Evolutionary conservation across 2,888 invertebrate species (phyloP), one percentile per base, ranked within the genome.

Genomic region (Drosophila longiperda): DNA sequence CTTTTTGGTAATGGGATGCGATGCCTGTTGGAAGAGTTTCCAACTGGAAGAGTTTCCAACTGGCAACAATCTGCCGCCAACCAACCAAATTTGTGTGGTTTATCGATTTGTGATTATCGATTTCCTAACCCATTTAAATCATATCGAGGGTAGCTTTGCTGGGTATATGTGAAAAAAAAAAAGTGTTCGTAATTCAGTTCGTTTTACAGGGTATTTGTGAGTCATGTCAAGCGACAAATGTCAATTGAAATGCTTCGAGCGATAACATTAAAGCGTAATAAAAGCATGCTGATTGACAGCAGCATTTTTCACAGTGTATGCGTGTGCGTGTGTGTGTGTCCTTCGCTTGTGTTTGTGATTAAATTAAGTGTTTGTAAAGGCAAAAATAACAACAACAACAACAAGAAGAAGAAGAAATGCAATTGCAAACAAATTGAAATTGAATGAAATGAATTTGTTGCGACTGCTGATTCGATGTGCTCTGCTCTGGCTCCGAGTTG

Each of bases 341-440:
- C 29, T 29, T 29, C n/a, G 40, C 12, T 11, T 64, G 29, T 59
- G 26, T 8, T 12, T 49, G n/a, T 42, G 55, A 3, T 61, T 53
- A 58, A 67, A 77, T 76, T 52, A 65, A 65, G 73, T 68, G 59
- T 57, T 57, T 63, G 60, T 69, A 29, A 45, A 64, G 54, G 54
- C 45, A 65, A 49, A 53, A 68, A 66, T n/a, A 58, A 23, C 34
- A 34, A 4, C 29, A 49, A 17, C 23, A 26, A 1, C 12, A 52
- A n/a, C 32, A 33, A 12, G 15, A 49, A 32, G 33, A 33, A 12
- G 15, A 49, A 32, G 33, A 33, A 55, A 55, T 54, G 20, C 32
- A 33, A 52, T 55, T 53, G 52, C 45, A 59, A 68, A 57, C 59
- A 57, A 62, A 59, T 29, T 42, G 40, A 57, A 73, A 58, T 66